These are phyloP conservation scores for Girardinus metallicus DNA, from an alignment of 2,797 vertebrate species.

Conservation along the genomic window DNA sequence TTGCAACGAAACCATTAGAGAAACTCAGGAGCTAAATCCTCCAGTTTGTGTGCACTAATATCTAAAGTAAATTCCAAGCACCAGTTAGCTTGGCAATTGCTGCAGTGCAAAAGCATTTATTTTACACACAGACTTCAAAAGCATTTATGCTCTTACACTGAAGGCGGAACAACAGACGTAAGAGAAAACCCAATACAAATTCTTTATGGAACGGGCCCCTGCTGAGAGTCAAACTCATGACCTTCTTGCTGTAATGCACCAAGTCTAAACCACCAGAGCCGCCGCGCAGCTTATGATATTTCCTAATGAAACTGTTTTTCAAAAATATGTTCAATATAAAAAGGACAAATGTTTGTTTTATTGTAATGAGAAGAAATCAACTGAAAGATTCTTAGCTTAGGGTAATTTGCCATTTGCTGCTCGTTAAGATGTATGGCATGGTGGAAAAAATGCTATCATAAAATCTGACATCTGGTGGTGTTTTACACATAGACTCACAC, in stretches of 20 bases:
- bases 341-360: not conserved
- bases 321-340: not conserved
- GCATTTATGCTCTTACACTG: no score
- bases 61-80: not conserved
- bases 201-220: not conserved
- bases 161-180: not conserved
- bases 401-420: not conserved
- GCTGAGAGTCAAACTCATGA: not conserved
- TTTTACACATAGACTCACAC: conserved; percentile 1
- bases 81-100: not conserved
- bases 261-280: not conserved
- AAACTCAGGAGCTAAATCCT: not conserved
- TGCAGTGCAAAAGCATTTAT: not conserved
- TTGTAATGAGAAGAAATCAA: not conserved
- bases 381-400: conserved; percentile 7
- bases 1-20: not conserved
- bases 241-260: not conserved
- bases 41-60: not conserved
- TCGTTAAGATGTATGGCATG: conserved; percentile 16
- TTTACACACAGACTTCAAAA: not conserved
- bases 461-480: conserved; percentile 25
- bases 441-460: conserved; percentile 8
- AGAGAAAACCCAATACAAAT: not conserved
- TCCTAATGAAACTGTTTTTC: not conserved
- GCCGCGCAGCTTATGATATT: not conserved